Base-by-base conservation (phyloP, 2,797 vertebrate genomes). In the Argya squamiceps region DNA sequence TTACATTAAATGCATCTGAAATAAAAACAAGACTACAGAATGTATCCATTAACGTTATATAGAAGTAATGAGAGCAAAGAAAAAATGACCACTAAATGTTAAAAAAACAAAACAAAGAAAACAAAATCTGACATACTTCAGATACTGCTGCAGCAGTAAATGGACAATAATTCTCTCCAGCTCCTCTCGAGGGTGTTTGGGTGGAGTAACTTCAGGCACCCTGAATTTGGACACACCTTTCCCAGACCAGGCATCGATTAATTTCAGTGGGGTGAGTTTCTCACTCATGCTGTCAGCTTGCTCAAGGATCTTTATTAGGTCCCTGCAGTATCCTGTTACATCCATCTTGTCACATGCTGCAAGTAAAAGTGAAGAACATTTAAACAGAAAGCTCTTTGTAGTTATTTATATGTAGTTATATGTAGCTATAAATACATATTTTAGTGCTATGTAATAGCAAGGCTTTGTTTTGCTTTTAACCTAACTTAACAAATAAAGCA, bases 201-300 rank as follows among this genome's bases (percentile, higher is more conserved):
- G 97, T 30, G 98, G 98, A 74, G 81, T 97, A 55, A 99, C 96
- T 64, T 98, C 98, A 77, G 97, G 92, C 90, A 99, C 99, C 89
- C 99, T 98, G 70, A 98, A 63, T 92, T 99, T 99, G 30, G 98
- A 95, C 0, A 98, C 98, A 14, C 99, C 99, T 88, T 98, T 99
- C 29, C 99, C 99, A 96, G 97, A 98, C 99, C 99, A 99, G 0
- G 99, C 95, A 32, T 99, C 99, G 0, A 99, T 98, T 95, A 99
- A 96, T 94, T 99, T 99, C 96, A 99, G 95, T 2, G 99, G 99
- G 3, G 99, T 99, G 76, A 99, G 98, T 87, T 98, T 99, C 96
- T 99, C 99, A 52, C 98, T 98, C 97, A 98, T 92, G 43, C 97
- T 98, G 12, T 97, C 96, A 1, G 99, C 99, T 74, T 98, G 95